Conservation (phyloP, 2,113 vertebrate genomes). For the Actenoides lindsayi region DNA sequence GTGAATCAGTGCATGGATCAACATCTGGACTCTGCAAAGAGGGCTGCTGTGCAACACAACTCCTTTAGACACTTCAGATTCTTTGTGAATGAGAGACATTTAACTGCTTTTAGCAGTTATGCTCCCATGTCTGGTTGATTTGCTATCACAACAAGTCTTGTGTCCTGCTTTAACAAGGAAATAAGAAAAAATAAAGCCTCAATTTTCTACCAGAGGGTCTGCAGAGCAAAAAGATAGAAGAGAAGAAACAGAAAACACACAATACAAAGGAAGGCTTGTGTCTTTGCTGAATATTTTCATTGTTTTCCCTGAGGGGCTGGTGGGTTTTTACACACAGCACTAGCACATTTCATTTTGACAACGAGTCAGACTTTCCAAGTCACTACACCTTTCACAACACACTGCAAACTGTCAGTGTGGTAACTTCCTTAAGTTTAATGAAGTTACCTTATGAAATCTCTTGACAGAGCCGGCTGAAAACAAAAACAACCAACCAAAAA, state of each 20-base stretch:
- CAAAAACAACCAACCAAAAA: conserved; percentile 16
- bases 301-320: conserved; percentile 17
- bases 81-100: not conserved
- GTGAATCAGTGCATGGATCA: not conserved
- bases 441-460: conserved; percentile 70
- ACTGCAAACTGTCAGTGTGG: conserved; percentile 61
- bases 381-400: conserved; percentile 68
- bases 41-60: fast-evolving
- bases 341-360: conserved; percentile 61
- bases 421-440: conserved; percentile 70
- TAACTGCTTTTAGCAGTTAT: not conserved
- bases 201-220: not conserved
- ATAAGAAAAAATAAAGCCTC: not conserved
- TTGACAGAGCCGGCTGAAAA: conserved; percentile 4
- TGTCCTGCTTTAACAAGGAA: not conserved
- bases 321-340: conserved; percentile 52
- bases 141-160: not conserved
- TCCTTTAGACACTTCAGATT: not conserved
- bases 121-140: fast-evolving
- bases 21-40: not conserved
- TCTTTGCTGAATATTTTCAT: conserved; percentile 55
- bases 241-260: conserved; percentile 37
- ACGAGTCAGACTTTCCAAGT: conserved; percentile 50
- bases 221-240: conserved; percentile 13
- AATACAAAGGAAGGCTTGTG: conserved; percentile 42